phyloP scores from a whole-genome alignment of 1,140 invertebrate species.

The Bombyx mandarina region DNA sequence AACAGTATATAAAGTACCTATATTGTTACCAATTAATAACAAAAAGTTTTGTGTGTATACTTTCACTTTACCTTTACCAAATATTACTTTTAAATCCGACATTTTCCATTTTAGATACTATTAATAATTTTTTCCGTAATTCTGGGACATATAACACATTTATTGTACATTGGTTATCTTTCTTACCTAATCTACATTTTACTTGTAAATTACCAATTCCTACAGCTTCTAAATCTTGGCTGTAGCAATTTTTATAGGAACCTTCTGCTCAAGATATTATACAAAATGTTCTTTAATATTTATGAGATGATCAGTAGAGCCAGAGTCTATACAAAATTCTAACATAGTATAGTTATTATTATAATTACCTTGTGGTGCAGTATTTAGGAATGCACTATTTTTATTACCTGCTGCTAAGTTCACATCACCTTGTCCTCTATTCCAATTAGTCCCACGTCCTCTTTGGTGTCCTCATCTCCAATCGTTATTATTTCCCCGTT shows the following conservation, averaged over 20 bases:
- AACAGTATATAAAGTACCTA: constrained; percentile 1
- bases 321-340: constrained; percentile 4
- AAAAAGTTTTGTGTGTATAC: not conserved
- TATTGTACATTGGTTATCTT: not conserved
- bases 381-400: no score
- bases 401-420: no score
- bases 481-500: not conserved
- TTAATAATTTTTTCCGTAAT: not conserved
- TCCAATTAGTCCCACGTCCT: not conserved
- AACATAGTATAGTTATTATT: not conserved
- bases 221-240: not conserved
- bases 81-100: not conserved
- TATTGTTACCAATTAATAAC: not conserved
- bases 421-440: not conserved
- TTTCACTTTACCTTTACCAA: not conserved
- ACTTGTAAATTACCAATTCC: not conserved
- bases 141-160: not conserved
- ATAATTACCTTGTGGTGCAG: no score
- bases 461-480: no score
- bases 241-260: not conserved
- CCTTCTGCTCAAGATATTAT: not conserved
- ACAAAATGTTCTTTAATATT: not conserved
- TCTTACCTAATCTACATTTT: not conserved
- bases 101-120: not conserved
- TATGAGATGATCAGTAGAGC: constrained; percentile 2